These are phyloP conservation scores for Lepilemur ruficaudatus DNA, from an alignment of 2,797 vertebrate species.

Conservation along the genomic window DNA sequence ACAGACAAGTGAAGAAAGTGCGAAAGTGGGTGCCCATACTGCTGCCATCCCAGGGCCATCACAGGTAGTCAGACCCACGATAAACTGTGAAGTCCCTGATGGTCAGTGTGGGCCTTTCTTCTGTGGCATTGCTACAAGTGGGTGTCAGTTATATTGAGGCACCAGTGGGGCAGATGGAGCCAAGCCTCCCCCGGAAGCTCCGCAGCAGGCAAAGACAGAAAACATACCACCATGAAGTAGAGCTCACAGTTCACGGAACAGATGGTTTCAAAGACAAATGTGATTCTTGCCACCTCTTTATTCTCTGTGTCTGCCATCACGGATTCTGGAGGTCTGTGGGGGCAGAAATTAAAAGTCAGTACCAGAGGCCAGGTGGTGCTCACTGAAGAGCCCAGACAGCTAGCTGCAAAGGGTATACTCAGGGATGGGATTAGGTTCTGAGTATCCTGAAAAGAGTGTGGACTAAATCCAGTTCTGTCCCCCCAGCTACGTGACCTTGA, in stretches of 20 bases:
- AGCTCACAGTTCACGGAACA: slow-evolving; percentile 92
- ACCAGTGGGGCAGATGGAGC: not conserved
- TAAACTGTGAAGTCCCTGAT: not conserved
- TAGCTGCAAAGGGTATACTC: not conserved
- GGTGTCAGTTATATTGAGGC: not conserved
- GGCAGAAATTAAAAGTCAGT: slow-evolving; percentile 14
- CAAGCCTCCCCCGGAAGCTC: not conserved
- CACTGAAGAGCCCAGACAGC: not conserved
- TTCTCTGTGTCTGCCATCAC: slow-evolving; percentile 84
- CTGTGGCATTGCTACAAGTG: not conserved
- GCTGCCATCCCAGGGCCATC: not conserved
- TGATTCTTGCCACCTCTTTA: slow-evolving; percentile 91
- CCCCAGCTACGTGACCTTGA: not conserved
- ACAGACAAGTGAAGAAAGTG: not conserved
- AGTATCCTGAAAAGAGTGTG: not conserved
- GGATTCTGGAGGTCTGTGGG: slow-evolving; percentile 87
- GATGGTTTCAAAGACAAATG: slow-evolving; percentile 94
- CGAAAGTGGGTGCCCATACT: accelerated
- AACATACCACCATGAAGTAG: slow-evolving; percentile 93
- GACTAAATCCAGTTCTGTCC: not conserved
- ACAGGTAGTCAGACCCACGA: not conserved
- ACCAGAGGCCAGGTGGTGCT: not conserved
- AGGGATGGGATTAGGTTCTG: not conserved
- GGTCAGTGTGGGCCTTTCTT: not conserved
- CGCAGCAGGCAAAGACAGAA: not conserved